Evolutionary conservation across 2,797 vertebrate species (phyloP).

Genomic region (Anguilla marmorata): DNA sequence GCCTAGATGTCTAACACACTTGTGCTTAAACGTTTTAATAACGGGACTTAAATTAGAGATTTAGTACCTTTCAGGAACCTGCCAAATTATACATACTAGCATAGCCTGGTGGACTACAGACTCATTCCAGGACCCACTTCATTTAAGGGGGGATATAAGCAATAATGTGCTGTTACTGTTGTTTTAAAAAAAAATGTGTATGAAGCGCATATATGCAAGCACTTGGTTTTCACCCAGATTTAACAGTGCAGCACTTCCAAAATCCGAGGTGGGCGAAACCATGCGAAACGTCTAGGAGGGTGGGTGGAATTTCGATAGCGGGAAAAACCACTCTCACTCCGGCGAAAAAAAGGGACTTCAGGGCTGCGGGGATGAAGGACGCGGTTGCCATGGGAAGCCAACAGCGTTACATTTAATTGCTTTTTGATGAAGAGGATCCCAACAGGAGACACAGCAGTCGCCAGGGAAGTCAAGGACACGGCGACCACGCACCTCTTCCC

Average conservation of each 20-base stretch:
- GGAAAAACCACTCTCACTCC: not conserved
- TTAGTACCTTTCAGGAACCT: not conserved
- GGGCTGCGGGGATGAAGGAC: too few relatives aligned
- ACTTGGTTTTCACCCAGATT: not conserved
- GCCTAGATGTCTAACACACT: not conserved
- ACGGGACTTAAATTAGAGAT: not conserved
- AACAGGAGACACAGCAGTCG: not conserved
- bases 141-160: not conserved
- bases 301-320: not conserved
- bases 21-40: not conserved
- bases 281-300: not conserved
- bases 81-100: not conserved
- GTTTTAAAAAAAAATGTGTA: not conserved
- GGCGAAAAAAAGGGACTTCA: not conserved
- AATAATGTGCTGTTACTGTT: not conserved
- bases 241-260: not conserved
- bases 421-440: constrained; percentile 3
- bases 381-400: not conserved
- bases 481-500: not conserved
- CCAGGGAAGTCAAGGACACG: not conserved
- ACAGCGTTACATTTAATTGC: not conserved
- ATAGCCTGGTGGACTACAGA: not conserved
- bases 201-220: not conserved
- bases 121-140: not conserved
- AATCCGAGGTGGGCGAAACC: not conserved